phyloP scores from a whole-genome alignment of 1,140 invertebrate species.

The Capitella teleta region DNA sequence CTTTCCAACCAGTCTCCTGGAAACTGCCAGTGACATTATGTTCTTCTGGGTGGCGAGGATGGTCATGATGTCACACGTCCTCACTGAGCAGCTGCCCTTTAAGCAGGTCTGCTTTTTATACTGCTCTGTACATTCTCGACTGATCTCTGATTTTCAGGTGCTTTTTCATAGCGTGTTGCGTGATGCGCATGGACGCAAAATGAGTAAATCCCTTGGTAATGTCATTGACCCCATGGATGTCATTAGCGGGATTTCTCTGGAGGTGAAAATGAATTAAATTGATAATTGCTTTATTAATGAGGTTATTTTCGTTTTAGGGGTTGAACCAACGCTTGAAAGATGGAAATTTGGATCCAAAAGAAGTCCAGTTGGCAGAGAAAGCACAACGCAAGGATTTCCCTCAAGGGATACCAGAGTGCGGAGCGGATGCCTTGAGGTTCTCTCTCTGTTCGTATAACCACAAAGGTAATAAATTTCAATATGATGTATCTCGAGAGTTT shows the following conservation, averaged over 20 bases:
- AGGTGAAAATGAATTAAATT: slow-evolving; percentile 31
- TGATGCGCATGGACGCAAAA: slow-evolving; percentile 96
- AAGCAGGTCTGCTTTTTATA: slow-evolving; percentile 40
- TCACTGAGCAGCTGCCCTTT: slow-evolving; percentile 86
- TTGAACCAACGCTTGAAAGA: slow-evolving; percentile 36
- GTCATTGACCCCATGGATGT: slow-evolving; percentile 98
- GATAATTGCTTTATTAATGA: background rate
- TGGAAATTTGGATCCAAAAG: slow-evolving; percentile 81
- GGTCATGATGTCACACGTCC: slow-evolving; percentile 89
- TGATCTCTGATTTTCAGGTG: slow-evolving; percentile 40
- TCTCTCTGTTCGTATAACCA: slow-evolving; percentile 87
- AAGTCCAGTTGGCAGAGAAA: slow-evolving; percentile 65
- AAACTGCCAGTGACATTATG: slow-evolving; percentile 97
- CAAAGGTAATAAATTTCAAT: too few species aligned
- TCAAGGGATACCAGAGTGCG: slow-evolving; percentile 96
- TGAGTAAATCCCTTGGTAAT: slow-evolving; percentile 98
- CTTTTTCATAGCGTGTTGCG: slow-evolving; percentile 95
- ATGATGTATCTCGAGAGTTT: too few species aligned
- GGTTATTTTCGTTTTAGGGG: slow-evolving; percentile 15
- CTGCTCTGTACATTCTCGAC: background rate
- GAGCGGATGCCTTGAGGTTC: slow-evolving; percentile 94
- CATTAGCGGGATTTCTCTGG: slow-evolving; percentile 75
- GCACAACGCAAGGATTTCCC: slow-evolving; percentile 83
- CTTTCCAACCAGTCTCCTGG: slow-evolving; percentile 84
- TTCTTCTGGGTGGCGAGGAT: slow-evolving; percentile 99